Evolutionary conservation across 2,113 vertebrate species (phyloP).

Genomic region (Seriola quinqueradiata): DNA sequence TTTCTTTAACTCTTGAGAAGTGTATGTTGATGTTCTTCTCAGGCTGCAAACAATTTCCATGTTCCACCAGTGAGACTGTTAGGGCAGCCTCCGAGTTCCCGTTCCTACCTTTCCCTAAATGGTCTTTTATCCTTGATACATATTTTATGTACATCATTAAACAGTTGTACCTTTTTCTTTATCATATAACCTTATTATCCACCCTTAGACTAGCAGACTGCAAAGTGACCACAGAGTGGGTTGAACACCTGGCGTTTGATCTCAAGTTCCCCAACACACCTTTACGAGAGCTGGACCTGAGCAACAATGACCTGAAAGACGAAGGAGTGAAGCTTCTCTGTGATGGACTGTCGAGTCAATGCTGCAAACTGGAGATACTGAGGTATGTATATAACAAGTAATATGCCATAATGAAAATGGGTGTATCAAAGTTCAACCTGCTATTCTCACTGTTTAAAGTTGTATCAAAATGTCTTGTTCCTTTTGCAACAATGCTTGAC

Average conservation of each 20-base stretch:
- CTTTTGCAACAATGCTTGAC: background rate
- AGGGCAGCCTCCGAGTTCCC: too few species aligned
- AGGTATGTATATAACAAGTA: constrained; percentile 42
- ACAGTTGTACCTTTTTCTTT: background rate
- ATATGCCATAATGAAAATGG: too few species aligned
- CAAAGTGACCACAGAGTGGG: constrained; percentile 57
- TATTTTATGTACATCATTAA: background rate
- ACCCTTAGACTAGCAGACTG: constrained; percentile 68
- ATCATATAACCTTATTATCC: background rate
- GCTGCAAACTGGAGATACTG: constrained; percentile 64
- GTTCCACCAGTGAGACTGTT: background rate
- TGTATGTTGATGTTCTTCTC: background rate
- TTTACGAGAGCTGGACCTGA: constrained; percentile 70
- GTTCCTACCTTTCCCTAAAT: background rate
- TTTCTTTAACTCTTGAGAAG: background rate
- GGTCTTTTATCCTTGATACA: background rate
- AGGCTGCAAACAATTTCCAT: background rate
- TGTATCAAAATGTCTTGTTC: background rate
- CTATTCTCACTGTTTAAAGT: too few species aligned
- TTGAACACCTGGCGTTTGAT: constrained; percentile 46
- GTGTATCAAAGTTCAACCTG: too few species aligned
- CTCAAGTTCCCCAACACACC: constrained; percentile 47
- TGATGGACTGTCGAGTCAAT: constrained; percentile 54
- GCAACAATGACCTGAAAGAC: constrained; percentile 67
- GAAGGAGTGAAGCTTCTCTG: constrained; percentile 53